Evolutionary conservation across 2,113 vertebrate genomes (phyloP).

Genomic region (Labrus mixtus): DNA sequence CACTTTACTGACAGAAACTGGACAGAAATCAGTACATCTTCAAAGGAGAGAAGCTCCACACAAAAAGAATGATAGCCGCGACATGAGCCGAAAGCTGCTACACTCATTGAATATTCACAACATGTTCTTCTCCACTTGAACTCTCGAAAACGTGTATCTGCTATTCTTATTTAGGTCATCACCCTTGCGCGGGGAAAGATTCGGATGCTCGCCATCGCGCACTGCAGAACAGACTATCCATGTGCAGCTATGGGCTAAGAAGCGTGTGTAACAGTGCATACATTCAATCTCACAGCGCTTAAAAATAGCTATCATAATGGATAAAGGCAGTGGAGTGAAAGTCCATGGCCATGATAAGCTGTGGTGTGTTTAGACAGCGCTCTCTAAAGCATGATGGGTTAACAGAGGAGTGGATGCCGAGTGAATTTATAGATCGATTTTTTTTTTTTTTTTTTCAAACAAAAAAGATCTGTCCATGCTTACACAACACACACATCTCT

Average conservation of each 20-base stretch:
- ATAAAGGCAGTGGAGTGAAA: slow-evolving; percentile 48
- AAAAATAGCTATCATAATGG: slow-evolving; percentile 58
- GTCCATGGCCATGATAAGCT: slow-evolving; percentile 44
- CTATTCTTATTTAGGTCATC: slow-evolving; percentile 59
- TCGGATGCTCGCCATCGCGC: slow-evolving; percentile 13
- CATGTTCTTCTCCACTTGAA: slow-evolving; percentile 39
- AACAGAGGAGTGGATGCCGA: slow-evolving; percentile 12
- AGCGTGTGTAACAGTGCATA: slow-evolving; percentile 49
- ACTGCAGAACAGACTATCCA: slow-evolving; percentile 24
- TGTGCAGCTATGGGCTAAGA: slow-evolving; percentile 12
- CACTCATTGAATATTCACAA: slow-evolving; percentile 31
- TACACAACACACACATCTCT: too few species aligned
- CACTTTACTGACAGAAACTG: not conserved
- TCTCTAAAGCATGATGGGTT: slow-evolving; percentile 27
- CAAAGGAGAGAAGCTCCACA: not conserved
- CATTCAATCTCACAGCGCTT: slow-evolving; percentile 50
- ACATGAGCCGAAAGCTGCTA: not conserved
- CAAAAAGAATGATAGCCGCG: not conserved
- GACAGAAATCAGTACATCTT: not conserved
- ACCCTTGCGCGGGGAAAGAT: slow-evolving; percentile 3
- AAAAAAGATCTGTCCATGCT: not conserved
- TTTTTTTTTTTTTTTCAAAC: slow-evolving; percentile 2
- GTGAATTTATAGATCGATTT: not conserved
- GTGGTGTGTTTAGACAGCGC: slow-evolving; percentile 11
- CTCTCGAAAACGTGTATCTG: slow-evolving; percentile 31